Evolutionary conservation across 2,113 vertebrate species (phyloP).

Genomic region (Syrmaticus mikado): DNA sequence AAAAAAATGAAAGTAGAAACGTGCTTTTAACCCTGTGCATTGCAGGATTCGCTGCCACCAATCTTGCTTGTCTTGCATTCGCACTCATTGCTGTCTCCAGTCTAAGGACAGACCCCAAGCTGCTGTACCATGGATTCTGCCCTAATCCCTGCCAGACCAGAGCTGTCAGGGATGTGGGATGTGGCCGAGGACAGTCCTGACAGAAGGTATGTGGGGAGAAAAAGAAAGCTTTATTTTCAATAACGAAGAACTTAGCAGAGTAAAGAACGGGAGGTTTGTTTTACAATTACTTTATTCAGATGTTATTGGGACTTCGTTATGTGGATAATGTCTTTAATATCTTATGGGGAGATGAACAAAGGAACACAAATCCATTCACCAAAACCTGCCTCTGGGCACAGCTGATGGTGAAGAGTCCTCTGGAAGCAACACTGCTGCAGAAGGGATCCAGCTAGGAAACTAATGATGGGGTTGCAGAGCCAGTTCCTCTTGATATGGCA

Average conservation of each 20-base stretch:
- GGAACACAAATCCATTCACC: background rate
- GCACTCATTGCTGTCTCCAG: background rate
- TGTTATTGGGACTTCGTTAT: background rate
- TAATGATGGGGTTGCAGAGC: slow-evolving; percentile 14
- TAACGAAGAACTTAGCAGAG: background rate
- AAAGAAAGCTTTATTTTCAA: slow-evolving; percentile 16
- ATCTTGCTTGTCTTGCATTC: background rate
- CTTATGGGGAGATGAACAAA: slow-evolving; percentile 19
- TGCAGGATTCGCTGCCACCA: background rate
- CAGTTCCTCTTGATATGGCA: slow-evolving; percentile 1
- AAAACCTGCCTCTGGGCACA: slow-evolving; percentile 4
- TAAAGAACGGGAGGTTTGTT: background rate
- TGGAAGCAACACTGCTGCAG: background rate
- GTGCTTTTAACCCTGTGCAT: background rate
- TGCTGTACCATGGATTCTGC: background rate
- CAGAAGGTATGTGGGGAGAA: background rate
- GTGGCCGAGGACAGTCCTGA: background rate
- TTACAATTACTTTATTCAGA: slow-evolving; percentile 15
- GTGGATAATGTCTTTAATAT: background rate
- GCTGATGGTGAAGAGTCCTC: background rate
- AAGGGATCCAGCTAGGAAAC: slow-evolving; percentile 2
- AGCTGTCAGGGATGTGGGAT: background rate
- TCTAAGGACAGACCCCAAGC: background rate
- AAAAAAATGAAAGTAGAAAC: background rate
- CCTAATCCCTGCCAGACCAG: background rate